Base-by-base conservation (phyloP, 2,797 vertebrate genomes). In the Myotis vivesi region DNA sequence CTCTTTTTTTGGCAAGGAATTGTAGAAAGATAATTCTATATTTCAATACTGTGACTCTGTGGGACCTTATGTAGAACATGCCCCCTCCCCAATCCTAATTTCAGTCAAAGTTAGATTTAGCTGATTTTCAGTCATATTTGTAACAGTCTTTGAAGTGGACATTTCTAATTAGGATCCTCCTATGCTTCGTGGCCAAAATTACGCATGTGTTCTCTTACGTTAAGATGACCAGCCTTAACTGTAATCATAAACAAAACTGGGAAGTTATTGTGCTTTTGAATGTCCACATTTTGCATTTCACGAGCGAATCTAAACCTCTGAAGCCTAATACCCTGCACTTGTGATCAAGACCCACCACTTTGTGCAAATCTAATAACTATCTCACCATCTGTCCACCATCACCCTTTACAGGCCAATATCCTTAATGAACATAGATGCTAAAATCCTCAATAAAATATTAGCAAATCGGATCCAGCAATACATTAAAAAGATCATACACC, bases 1-100 rank as follows among this genome's bases (percentile, higher is more conserved):
- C 5, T 92, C 28, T 7, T 46, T 95, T 91, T 93, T 73, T 55
- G 33, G 76, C 87, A 57, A 95, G 66, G 76, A 77, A 92, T 73
- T 92, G 8, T 20, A 91, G 9, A 85, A 8, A 82, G n/a, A 93
- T 19, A 92, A 85, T 79, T 57, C 33, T 91, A 9, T 28, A 75
- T 57, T 88, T 95, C 68, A 79, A 69, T 80, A 64, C 33, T 20
- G 23, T 92, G 36, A 41, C 55, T 95, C 79, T 72, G 23, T 51
- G 41, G 30, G 80, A 76, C 69, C 25, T 55, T 91, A 69, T 2
- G 1, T 25, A 64, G 91, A 92, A 66, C 49, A 89, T 15, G 13
- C 16, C 41, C 28, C 46, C 28, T 22, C 71, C 25, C 57, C 49
- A 28, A 5, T n/a, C 19, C 53, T 81, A 91, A 93, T 89, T 94